Conservation (phyloP, 2,113 vertebrate genomes). For the Nycticorax nycticorax region DNA sequence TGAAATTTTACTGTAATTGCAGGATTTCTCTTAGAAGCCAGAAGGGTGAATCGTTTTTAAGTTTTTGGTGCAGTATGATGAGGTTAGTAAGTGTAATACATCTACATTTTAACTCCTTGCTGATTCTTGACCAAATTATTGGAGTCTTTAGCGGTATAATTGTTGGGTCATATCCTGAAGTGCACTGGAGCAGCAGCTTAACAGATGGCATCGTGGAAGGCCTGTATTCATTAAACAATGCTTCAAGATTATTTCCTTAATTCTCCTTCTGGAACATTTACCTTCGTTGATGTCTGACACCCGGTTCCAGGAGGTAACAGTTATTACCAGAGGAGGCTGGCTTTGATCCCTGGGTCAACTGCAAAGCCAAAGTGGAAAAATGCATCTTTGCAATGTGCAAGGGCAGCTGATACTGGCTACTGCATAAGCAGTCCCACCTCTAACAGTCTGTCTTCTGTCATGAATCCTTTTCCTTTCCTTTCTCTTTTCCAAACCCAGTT, state of each 20-base stretch:
- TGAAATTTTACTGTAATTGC: not conserved
- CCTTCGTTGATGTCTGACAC: not conserved
- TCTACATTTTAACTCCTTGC: not conserved
- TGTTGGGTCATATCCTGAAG: not conserved
- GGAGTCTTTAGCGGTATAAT: not conserved
- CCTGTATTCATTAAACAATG: not conserved
- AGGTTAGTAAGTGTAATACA: not conserved
- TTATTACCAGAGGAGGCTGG: not conserved
- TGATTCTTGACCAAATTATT: constrained; percentile 11
- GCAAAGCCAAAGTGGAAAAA: constrained; percentile 4
- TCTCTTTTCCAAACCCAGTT: not conserved
- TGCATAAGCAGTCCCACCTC: not conserved
- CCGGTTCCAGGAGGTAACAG: not conserved
- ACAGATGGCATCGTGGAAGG: not conserved
- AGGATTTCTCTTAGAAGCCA: not conserved
- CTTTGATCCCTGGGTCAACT: not conserved
- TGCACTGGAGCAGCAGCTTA: not conserved
- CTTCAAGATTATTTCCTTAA: not conserved
- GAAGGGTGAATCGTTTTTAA: not conserved
- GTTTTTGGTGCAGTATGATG: not conserved
- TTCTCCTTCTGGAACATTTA: constrained; percentile 2
- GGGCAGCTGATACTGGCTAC: not conserved
- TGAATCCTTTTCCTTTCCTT: not conserved
- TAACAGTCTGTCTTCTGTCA: not conserved
- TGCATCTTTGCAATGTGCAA: not conserved